Evolutionary conservation across 2,113 vertebrate genomes (phyloP), one percentile per base, ranked within the genome.

Genomic region (Anarrhichthys ocellatus): DNA sequence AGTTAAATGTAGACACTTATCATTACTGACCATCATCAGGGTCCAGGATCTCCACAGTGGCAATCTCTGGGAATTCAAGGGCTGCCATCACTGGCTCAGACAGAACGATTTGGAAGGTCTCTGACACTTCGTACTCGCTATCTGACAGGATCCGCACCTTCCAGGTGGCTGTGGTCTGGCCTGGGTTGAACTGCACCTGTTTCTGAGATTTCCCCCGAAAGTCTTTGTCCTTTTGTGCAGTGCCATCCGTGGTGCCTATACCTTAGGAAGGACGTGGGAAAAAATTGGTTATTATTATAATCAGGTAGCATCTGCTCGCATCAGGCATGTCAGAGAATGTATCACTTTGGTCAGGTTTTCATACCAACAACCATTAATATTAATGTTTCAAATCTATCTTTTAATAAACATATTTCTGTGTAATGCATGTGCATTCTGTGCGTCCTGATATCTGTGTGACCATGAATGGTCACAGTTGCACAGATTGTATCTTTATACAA

Each of bases 131-230:
- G 1, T 96, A 97, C 56, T 96, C 87, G 8, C 82, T 93, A 2
- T 99, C 98, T 0, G 94, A 89, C 83, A 98, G 71, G 91, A 99
- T 95, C 42, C 95, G 93, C n/a, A 99, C 97, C 81, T 94, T 92
- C 98, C 98, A 99, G 0, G 93, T 95, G 83, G 97, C 97, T 27
- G 93, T 94, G 64, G 94, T 97, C 91, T 99, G 98, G 61, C 98
- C 97, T 0, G 98, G 97, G 91, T 98, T 99, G 91, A 99, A 99
- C 91, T 99, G 98, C 78, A 99, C 97, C 83, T 99, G 98, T 70
- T 96, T 97, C 89, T 99, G 98, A 6, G 97, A 95, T 90, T 98
- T 99, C 17, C 97, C 97, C 78, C 94, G 95, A 90, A 99, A 99
- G 85, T 99, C 98, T 89, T 95, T 96, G 87, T 98, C 97, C 87